Evolutionary conservation across 2,797 vertebrate species (phyloP), one percentile per base, ranked within the genome.

Genomic region (Tadarida brasiliensis): DNA sequence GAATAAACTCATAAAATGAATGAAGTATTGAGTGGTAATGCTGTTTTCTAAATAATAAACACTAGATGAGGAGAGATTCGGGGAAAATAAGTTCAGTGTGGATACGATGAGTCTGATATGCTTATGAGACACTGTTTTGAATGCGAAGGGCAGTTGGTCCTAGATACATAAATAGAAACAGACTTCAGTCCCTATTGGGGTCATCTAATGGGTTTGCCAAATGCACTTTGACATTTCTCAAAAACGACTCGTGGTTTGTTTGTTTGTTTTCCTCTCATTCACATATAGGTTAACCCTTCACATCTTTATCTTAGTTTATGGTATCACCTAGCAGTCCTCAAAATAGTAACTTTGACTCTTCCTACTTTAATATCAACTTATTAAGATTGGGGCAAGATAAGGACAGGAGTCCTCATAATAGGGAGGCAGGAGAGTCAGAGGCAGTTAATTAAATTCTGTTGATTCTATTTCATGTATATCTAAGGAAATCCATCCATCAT

Each of bases 11-110:
- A 63, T 51, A 63, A 87, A 78, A 84, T 44, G 11, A 57, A 44
- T 57, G 17, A 63, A 80, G 30, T 33, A 6, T 86, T 51, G 24
- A 61, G 56, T 44, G 4, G 6, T 26, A 92, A 59, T 49, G 2
- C 20, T 24, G n/a, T 80, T 73, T 83, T 70, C 59, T 88, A 63
- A 71, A 78, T 83, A 93, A 91, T 81, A 33, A 92, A 80, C 24
- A 56, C 10, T 56, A 12, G 33, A 30, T 24, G 20, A 67, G 33
- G 17, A 87, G 28, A 47, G 17, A 61, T 49, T 16, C 6, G 11
- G 4, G n/a, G n/a, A 7, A 81, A 54, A 24, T 51, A 57, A 12
- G 30, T 84, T 86, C 49, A 11, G 33, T 87, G 77, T 47, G 24
- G 5, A 68, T 76, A 56, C 14, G 22, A 80, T 47, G 59, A 76